Evolutionary conservation across 2,113 vertebrate genomes (phyloP).

Genomic region (Psittacus erithacus): DNA sequence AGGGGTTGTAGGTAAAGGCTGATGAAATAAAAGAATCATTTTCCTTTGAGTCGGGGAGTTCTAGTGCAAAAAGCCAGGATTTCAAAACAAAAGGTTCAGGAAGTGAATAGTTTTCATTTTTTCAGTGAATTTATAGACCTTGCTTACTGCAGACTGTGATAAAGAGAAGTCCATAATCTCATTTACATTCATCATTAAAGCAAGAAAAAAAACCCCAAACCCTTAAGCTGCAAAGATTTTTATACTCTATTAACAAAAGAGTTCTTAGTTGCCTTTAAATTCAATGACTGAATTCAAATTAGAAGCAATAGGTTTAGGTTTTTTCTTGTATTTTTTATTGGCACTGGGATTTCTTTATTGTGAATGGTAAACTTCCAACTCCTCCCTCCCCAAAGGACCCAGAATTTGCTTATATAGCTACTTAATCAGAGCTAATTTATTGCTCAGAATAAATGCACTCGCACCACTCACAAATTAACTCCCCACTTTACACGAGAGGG

Average conservation of each 20-base stretch:
- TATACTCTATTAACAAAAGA: background rate
- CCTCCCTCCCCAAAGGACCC: background rate
- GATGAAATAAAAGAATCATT: background rate
- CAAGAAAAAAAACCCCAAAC: background rate
- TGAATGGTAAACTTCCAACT: background rate
- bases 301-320: background rate
- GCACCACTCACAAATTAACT: background rate
- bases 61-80: background rate
- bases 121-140: background rate
- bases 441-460: background rate
- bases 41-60: background rate
- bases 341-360: background rate
- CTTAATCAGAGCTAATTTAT: background rate
- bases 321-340: background rate
- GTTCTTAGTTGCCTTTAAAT: background rate
- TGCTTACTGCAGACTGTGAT: background rate
- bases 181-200: background rate
- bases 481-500: background rate
- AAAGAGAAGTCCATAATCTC: background rate
- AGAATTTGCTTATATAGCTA: background rate
- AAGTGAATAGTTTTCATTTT: background rate
- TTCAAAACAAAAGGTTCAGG: background rate
- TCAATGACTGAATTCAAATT: background rate
- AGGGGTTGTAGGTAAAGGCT: background rate
- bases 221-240: background rate